Conservation (phyloP, 2,888 invertebrate species). For the Nemapogon koenigi region DNA sequence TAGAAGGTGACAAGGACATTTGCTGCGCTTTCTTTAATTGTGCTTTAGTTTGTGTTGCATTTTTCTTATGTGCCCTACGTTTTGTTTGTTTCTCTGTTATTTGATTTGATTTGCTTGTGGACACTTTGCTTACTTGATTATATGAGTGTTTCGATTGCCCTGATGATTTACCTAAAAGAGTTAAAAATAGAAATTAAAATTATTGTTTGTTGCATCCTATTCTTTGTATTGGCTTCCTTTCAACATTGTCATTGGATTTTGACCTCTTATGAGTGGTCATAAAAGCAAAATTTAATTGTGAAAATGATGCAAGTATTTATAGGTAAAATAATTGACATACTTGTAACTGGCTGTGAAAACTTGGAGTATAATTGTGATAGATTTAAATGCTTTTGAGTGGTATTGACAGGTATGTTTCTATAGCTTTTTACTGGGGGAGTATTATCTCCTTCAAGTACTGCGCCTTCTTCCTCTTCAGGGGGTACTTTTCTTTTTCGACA, state of each 20-base stretch:
- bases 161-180: conserved; percentile 45
- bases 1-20: conserved; percentile 27
- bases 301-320: background rate
- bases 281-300: conserved; percentile 6
- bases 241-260: too few species aligned
- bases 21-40: conserved; percentile 39
- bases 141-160: conserved; percentile 58
- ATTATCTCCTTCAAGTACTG: conserved; percentile 33
- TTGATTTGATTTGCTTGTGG: conserved; percentile 55
- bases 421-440: conserved; percentile 44
- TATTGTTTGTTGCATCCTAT: too few species aligned
- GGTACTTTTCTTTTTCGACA: conserved; percentile 50
- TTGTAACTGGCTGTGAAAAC: conserved; percentile 50
- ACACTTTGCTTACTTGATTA: conserved; percentile 61
- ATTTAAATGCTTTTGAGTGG: conserved; percentile 55
- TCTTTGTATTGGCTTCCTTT: too few species aligned
- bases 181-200: conserved; percentile 12
- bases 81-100: conserved; percentile 12
- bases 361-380: conserved; percentile 56
- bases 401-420: conserved; percentile 46
- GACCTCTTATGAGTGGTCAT: conserved; percentile 1
- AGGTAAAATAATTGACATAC: conserved; percentile 27
- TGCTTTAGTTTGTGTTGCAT: conserved; percentile 23
- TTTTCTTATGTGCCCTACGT: conserved; percentile 22
- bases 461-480: conserved; percentile 23